Base-by-base conservation (phyloP, 2,888 invertebrate genomes). In the Pegoplata infirma region DNA sequence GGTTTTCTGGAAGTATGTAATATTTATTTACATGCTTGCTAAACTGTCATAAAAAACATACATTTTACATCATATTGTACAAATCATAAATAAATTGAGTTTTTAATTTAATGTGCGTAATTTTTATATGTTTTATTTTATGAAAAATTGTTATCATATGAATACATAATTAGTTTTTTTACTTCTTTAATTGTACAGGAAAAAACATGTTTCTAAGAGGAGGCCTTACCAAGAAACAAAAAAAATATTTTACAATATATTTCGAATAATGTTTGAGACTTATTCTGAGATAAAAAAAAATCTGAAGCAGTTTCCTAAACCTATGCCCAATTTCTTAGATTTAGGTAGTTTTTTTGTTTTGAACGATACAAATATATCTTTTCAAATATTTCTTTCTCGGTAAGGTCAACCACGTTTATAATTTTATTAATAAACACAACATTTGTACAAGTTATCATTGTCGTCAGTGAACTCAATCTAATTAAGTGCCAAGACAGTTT, bases 101-200 rank as follows among this genome's bases (percentile, higher is more conserved):
- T 68, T 61, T 7, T 55, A 12, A 36, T 19, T 14, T 17, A 51
- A 53, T 59, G 51, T 67, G 58, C 58, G 58, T 66, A 23, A 28
- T 49, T 32, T 49, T 74, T 59, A 12, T 25, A 64, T 28, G 16
- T 49, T 73, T 73, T 72, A 25, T 69, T 74, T 74, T 66, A 67
- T 61, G 67, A 67, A 66, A 75, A 79, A 67, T 46, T 79, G 32
- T 58, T 79, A 61, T 75, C 79, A 69, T 67, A 40, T 51, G 74
- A 66, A 75, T 74, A 71, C 64, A 75, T 75, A 79, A 79, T 71
- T 74, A 56, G 21, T 66, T n/a, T n/a, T 71, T 32, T 44, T 32
- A 55, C 44, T 19, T 10, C 17, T 17, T 17, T 17, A 47, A 16
- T 28, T 6, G 7, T 36, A 14, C 7, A 14, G 4, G 28, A 21